phyloP scores from a whole-genome alignment of 2,797 vertebrate species.

The Danio aesculapii region DNA sequence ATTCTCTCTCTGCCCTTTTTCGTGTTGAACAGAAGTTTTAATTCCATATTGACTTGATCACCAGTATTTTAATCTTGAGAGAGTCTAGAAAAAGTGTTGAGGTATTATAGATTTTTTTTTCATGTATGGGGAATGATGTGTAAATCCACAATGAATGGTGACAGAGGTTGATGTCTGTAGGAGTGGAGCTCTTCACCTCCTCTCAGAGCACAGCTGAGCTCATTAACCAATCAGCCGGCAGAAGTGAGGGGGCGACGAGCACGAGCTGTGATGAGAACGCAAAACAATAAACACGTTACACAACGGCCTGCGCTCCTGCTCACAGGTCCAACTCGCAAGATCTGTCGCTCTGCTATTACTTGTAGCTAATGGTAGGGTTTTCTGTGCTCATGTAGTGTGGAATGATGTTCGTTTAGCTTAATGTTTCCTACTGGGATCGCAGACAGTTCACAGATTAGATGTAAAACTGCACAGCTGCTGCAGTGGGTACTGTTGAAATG shows the following conservation, averaged over 20 bases:
- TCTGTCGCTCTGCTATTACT: not conserved
- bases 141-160: slow-evolving; percentile 55
- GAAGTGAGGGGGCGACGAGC: slow-evolving; percentile 67
- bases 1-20: too few species aligned
- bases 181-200: slow-evolving; percentile 69
- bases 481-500: not conserved
- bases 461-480: not conserved
- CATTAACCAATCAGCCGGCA: slow-evolving; percentile 75
- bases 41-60: too few species aligned
- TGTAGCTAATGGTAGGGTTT: not conserved
- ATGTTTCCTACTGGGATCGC: not conserved
- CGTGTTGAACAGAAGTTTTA: too few species aligned
- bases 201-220: slow-evolving; percentile 64
- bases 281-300: slow-evolving; percentile 71
- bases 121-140: too few species aligned
- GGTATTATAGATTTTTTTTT: too few species aligned
- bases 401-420: not conserved
- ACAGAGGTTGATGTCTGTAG: slow-evolving; percentile 66
- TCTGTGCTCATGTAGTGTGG: not conserved
- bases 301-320: slow-evolving; percentile 42
- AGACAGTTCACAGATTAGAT: not conserved
- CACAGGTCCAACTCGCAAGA: slow-evolving; percentile 19
- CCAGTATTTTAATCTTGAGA: too few species aligned
- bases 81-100: too few species aligned
- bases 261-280: slow-evolving; percentile 59